Percentiles rank a stretch among this genome's conserved stretches.
phyloP scores from a whole-genome alignment of 2,888 invertebrate species.

The Sussaba pulchella region DNA sequence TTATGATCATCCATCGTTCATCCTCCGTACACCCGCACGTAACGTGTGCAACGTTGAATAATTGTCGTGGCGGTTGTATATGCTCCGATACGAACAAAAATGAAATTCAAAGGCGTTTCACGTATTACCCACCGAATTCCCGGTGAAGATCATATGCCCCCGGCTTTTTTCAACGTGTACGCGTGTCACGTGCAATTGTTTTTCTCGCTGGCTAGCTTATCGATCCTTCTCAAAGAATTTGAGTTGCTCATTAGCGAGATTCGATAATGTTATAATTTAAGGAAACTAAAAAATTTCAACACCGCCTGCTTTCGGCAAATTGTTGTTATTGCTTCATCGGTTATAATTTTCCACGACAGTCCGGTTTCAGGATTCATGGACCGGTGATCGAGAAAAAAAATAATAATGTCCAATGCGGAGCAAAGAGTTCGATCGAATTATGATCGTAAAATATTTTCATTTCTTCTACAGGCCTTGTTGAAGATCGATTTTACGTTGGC shows the following conservation, averaged over 20 bases:
- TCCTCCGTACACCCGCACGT: conserved; percentile 13
- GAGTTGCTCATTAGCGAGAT: not conserved
- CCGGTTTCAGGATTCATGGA: too few relatives aligned
- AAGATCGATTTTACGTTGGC: not conserved
- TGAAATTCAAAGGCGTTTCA: conserved; percentile 56
- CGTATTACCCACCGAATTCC: conserved; percentile 55
- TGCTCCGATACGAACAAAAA: conserved; percentile 35
- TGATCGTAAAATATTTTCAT: not conserved
- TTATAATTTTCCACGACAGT: too few relatives aligned
- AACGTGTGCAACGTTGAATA: conserved; percentile 50
- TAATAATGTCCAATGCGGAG: too few relatives aligned
- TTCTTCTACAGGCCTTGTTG: not conserved
- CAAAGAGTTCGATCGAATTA: too few relatives aligned
- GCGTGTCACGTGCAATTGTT: conserved; percentile 3
- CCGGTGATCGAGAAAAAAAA: too few relatives aligned
- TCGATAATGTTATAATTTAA: too few relatives aligned
- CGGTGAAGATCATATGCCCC: conserved; percentile 41
- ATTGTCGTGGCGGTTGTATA: conserved; percentile 31
- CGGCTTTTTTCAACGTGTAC: conserved; percentile 10
- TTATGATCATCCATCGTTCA: conserved; percentile 8
- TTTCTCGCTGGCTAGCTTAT: not conserved
- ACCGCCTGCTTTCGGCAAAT: too few relatives aligned
- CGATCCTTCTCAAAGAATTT: not conserved
- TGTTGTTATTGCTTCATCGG: too few relatives aligned
- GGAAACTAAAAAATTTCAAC: too few relatives aligned